A percentile compares a stretch with the other conserved stretches of the same genome.
These are phyloP conservation scores for Entomobrya proxima DNA, from an alignment of 2,888 invertebrate genomes.

Conservation along the genomic window DNA sequence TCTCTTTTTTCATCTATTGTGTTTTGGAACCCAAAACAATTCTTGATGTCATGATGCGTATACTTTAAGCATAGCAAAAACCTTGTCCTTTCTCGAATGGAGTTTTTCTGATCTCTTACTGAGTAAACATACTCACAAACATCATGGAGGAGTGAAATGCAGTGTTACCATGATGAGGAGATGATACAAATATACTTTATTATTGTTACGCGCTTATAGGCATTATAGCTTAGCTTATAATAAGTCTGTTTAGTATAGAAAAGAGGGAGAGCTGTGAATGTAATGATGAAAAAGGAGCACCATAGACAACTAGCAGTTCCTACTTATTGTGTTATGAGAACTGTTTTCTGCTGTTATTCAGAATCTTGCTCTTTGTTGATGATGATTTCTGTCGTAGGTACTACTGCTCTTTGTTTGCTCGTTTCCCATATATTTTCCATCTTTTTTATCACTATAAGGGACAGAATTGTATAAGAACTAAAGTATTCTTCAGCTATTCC, in stretches of 20 bases:
- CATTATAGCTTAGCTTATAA: neutral
- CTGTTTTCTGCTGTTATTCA: constrained; percentile 37
- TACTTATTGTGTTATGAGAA: neutral
- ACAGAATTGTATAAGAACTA: too few species aligned
- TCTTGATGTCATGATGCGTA: constrained; percentile 2
- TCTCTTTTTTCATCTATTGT: constrained; percentile 22
- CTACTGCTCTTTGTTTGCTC: neutral
- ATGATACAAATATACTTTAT: constrained; percentile 49
- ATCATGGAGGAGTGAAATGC: neutral
- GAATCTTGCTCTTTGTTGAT: neutral
- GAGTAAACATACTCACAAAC: neutral
- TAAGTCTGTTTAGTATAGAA: neutral
- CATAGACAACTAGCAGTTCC: neutral
- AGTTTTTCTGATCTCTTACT: neutral
- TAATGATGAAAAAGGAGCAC: constrained; percentile 21
- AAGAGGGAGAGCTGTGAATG: neutral
- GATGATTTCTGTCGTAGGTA: neutral
- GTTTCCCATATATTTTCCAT: neutral
- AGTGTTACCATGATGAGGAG: constrained; percentile 42
- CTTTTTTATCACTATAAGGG: neutral
- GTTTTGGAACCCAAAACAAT: constrained; percentile 16
- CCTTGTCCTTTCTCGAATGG: neutral
- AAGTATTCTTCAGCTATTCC: neutral
- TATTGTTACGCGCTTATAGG: constrained; percentile 3
- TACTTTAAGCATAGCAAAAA: neutral